phyloP scores from a whole-genome alignment of 2,113 vertebrate genomes.

The Aythya baeri region DNA sequence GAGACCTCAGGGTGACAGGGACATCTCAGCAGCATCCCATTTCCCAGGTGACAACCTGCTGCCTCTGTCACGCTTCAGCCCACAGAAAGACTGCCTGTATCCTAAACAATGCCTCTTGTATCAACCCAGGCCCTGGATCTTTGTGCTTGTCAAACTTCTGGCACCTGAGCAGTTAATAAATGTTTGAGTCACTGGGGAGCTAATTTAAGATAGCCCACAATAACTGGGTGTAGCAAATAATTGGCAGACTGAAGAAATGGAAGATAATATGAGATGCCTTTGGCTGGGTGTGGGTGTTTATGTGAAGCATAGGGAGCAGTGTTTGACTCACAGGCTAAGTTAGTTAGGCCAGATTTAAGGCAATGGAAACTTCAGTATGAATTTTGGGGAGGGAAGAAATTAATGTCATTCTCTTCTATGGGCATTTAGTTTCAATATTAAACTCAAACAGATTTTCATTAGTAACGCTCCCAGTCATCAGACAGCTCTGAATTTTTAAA shows the following conservation, averaged over 20 bases:
- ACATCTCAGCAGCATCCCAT: background rate
- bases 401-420: background rate
- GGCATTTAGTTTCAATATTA: conserved; percentile 8
- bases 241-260: background rate
- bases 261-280: background rate
- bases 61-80: background rate
- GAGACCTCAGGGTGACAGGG: background rate
- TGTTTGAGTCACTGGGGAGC: background rate
- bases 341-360: background rate
- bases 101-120: background rate
- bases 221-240: conserved; percentile 5
- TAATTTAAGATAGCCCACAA: conserved; percentile 14
- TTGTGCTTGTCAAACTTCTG: background rate
- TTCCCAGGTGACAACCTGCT: background rate
- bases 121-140: background rate
- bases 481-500: conserved; percentile 40
- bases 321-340: conserved; percentile 1
- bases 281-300: background rate
- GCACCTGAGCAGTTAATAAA: background rate
- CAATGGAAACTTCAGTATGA: background rate
- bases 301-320: background rate
- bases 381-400: background rate
- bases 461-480: conserved; percentile 2
- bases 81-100: background rate
- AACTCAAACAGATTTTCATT: conserved; percentile 12